Conservation (phyloP, 2,888 invertebrate genomes). For the Abscondita cerata region DNA sequence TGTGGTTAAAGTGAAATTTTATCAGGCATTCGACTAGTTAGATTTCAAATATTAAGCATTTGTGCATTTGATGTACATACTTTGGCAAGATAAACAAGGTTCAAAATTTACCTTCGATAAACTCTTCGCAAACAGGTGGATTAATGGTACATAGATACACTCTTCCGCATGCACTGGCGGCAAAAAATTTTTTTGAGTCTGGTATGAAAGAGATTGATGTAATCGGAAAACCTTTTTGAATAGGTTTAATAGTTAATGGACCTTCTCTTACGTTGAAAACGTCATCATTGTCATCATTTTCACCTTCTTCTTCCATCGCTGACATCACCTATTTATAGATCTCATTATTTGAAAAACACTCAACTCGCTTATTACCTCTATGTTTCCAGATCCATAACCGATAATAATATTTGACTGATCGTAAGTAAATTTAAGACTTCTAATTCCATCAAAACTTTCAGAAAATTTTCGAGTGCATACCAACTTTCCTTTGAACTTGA, state of each 20-base stretch:
- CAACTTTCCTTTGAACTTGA: neutral
- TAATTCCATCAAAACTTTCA: neutral
- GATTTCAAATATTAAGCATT: no score
- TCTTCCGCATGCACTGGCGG: slow-evolving; percentile 51
- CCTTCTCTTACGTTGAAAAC: no score
- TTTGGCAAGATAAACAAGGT: no score
- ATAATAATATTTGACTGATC: neutral
- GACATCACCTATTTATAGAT: slow-evolving; percentile 51
- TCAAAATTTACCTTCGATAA: slow-evolving; percentile 51
- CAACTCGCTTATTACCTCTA: no score
- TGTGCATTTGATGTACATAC: no score
- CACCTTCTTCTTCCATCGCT: neutral
- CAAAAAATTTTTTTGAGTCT: slow-evolving; percentile 45
- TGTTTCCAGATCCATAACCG: slow-evolving; percentile 8
- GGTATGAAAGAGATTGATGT: slow-evolving; percentile 52
- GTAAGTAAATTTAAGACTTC: neutral
- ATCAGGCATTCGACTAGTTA: no score
- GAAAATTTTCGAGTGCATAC: neutral
- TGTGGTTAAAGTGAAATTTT: no score
- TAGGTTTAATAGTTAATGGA: neutral
- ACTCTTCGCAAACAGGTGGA: slow-evolving; percentile 43
- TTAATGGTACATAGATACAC: slow-evolving; percentile 49
- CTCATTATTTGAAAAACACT: no score
- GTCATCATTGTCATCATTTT: no score
- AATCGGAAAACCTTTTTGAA: slow-evolving; percentile 47